Evolutionary conservation across 2,888 invertebrate genomes (phyloP).

Genomic region (Romanomermis culicivorax): DNA sequence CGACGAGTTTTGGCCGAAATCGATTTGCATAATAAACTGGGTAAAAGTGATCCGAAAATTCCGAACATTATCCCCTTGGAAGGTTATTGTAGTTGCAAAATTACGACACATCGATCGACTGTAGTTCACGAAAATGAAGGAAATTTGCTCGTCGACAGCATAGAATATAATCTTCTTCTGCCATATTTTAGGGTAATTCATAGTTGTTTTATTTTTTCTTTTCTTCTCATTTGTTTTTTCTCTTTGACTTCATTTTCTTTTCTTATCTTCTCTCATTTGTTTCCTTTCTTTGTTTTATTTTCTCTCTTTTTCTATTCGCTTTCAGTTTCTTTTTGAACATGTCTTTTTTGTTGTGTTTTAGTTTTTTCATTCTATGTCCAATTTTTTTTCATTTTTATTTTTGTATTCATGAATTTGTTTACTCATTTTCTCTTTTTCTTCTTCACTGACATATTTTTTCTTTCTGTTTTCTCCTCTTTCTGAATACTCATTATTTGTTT

Average conservation of each 20-base stretch:
- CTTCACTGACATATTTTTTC: not conserved
- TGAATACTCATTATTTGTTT: not conserved
- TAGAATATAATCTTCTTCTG: conserved; percentile 39
- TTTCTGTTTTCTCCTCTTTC: not conserved
- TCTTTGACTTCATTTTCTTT: too few species aligned
- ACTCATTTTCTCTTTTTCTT: not conserved
- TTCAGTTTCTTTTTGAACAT: too few species aligned
- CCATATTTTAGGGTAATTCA: conserved; percentile 45
- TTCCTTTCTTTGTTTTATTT: too few species aligned
- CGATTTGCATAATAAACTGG: conserved; percentile 45
- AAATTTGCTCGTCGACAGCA: conserved; percentile 30
- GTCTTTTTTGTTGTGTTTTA: not conserved
- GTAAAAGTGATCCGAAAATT: conserved; percentile 49
- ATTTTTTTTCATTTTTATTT: not conserved
- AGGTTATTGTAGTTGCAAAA: conserved; percentile 22
- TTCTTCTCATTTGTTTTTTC: not conserved
- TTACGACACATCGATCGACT: conserved; percentile 36
- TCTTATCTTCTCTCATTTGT: too few species aligned
- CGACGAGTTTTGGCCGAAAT: conserved; percentile 47
- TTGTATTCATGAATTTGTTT: not conserved
- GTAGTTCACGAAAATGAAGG: conserved; percentile 35
- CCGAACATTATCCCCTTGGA: conserved; percentile 50
- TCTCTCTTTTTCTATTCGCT: not conserved
- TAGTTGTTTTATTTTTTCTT: not conserved
- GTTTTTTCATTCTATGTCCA: not conserved